Base-by-base conservation (phyloP, 1,140 invertebrate genomes). In the Probaryconus sp. region DNA sequence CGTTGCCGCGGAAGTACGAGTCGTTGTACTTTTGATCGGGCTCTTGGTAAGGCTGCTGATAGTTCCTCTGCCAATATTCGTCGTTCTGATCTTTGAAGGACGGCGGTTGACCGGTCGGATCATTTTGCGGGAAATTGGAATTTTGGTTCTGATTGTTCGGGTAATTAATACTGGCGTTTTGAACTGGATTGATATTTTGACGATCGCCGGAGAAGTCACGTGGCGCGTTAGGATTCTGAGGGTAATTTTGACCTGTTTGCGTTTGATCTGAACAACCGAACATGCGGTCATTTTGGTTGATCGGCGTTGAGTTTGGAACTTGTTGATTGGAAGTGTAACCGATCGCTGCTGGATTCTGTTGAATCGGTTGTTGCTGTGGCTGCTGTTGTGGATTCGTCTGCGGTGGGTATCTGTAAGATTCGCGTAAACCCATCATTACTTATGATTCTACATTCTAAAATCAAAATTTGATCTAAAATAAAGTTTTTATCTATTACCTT, bases 51-150 rank as follows among this genome's bases (percentile, higher is more conserved):
- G 80, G n/a, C 38, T 82, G 81, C 18, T 83, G 80, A 64, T 87
- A 88, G 68, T 83, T 86, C 9, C 80, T 70, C 42, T 87, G 85
- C 86, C 84, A 87, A 30, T 81, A 87, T n/a, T 81, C 77, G 40
- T 86, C 81, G 3, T 84, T 80, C 1, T 78, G 28, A 24, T 10
- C 58, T 48, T 84, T 86, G 47, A 80, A 79, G 10, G 70, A 74
- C 33, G 67, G 11, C 3, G 61, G 75, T 17, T 82, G 83, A 10
- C 9, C 20, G 3, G 37, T 2, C 13, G 37, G 48, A 13, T 47
- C 68, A 3, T 30, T 9, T 7, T 37, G 0, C 0, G 70, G 35
- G 13, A 61, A 74, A 28, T 67, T 68, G 11, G 37, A 45, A 18
- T 5, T 11, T 33, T 73, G 74, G 3, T 60, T 17, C 24, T 80